Base-by-base conservation (phyloP, 2,113 vertebrate species). In the Illadopsis cleaveri region DNA sequence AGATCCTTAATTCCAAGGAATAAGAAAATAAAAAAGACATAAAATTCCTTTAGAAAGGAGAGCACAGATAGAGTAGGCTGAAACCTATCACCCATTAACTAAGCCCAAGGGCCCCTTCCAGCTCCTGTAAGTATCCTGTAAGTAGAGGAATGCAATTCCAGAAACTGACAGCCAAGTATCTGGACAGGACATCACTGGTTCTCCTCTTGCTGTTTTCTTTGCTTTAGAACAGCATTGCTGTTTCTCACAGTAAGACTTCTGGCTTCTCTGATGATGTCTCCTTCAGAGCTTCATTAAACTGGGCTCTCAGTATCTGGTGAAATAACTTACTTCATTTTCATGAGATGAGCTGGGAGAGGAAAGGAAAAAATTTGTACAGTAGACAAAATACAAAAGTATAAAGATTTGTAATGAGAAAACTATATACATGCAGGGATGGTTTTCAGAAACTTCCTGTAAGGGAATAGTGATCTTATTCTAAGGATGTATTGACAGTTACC, bases 11-110 rank as follows among this genome's bases (percentile, higher is more conserved):
- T 66, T 82, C 31, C 57, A 69, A 86, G 87, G 30, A 31, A 9
- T 23, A 40, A 50, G 42, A 86, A 86, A 93, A 77, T 23, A 14
- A 57, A 40, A 50, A 27, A 37, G 18, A 54, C 35, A 61, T 3
- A 35, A 33, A 68, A 89, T 76, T 96, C 62, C 58, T 88, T 92
- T 40, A 37, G 56, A 94, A 86, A 90, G 45, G 71, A 92, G 57
- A 66, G 68, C 82, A 80, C 71, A 86, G 91, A 91, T 73, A 65
- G 72, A 75, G 13, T 4, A 60, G 44, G 31, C 93, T 90, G 90
- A 61, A 82, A 88, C 65, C 75, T 27, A 80, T 89, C 56, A 72
- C 68, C 68, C 1, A 6, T 56, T 73, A 83, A 77, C 51, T 58
- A 86, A 79, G 86, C 73, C 47, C 2, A 5, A 66, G 64, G 71